Evolutionary conservation across 1,140 invertebrate genomes (phyloP).

Genomic region (Papilio machaon): DNA sequence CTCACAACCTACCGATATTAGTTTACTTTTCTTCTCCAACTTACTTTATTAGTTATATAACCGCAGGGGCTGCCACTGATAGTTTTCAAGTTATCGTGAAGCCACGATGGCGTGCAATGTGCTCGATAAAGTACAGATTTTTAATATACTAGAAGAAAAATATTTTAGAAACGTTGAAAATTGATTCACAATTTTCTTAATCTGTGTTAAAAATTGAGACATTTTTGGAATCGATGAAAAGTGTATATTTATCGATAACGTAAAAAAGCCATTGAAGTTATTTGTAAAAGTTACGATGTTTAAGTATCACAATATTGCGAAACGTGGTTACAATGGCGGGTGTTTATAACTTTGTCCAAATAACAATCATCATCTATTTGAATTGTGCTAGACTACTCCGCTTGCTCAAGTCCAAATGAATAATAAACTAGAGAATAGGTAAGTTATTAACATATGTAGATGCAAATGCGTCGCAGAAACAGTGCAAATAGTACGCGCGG

Average conservation of each 20-base stretch:
- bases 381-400: slow-evolving; percentile 18
- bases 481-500: slow-evolving; percentile 53
- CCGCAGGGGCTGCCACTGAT: slow-evolving; percentile 70
- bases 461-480: slow-evolving; percentile 55
- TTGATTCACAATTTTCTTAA: background rate
- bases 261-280: background rate
- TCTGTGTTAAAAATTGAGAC: background rate
- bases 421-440: slow-evolving; percentile 51
- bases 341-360: slow-evolving; percentile 26
- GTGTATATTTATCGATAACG: background rate
- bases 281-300: slow-evolving; percentile 9
- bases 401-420: slow-evolving; percentile 47
- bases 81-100: slow-evolving; percentile 78
- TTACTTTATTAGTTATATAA: slow-evolving; percentile 80
- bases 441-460: slow-evolving; percentile 53
- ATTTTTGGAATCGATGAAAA: background rate
- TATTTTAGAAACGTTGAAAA: background rate
- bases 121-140: slow-evolving; percentile 19
- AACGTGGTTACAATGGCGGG: slow-evolving; percentile 10
- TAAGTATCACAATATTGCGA: background rate
- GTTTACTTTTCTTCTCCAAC: slow-evolving; percentile 81
- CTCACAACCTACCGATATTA: slow-evolving; percentile 76
- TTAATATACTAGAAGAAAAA: slow-evolving; percentile 2
- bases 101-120: slow-evolving; percentile 55
- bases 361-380: slow-evolving; percentile 30